Evolutionary conservation across 2,797 vertebrate genomes (phyloP).

Genomic region (Pangasius mekongensis): DNA sequence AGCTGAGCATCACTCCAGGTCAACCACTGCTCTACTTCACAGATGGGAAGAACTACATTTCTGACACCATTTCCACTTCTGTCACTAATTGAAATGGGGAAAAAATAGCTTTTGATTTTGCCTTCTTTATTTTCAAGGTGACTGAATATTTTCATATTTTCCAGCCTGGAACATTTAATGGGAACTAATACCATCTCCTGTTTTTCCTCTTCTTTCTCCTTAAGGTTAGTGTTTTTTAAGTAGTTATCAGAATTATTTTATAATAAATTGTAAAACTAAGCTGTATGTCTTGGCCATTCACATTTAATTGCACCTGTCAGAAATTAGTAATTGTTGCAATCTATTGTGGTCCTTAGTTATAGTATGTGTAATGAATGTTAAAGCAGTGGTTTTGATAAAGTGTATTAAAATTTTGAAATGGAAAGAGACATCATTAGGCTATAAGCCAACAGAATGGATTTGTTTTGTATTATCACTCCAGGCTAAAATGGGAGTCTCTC

Average conservation of each 20-base stretch:
- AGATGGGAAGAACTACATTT: conserved; percentile 52
- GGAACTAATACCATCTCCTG: background rate
- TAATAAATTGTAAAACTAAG: background rate
- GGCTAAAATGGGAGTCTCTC: conserved; percentile 26
- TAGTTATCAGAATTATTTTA: background rate
- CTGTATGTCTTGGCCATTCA: background rate
- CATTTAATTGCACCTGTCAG: background rate
- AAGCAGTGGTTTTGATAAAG: background rate
- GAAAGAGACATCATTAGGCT: conserved; percentile 26
- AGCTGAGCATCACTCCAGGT: conserved; percentile 60
- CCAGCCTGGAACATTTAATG: background rate
- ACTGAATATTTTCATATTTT: conserved; percentile 11
- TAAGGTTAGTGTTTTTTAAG: background rate
- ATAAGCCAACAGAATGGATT: conserved; percentile 8
- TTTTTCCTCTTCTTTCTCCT: background rate
- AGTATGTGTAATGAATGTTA: conserved; percentile 11
- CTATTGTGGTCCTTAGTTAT: background rate
- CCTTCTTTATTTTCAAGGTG: conserved; percentile 22
- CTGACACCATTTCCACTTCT: conserved; percentile 53
- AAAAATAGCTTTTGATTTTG: conserved; percentile 26
- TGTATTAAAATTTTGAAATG: conserved; percentile 1
- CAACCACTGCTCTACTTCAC: conserved; percentile 53
- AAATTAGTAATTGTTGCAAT: background rate
- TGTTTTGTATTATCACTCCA: conserved; percentile 27
- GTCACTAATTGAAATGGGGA: conserved; percentile 52